These are phyloP conservation scores for Ochropleura leucogaster DNA, from an alignment of 2,888 invertebrate genomes.

Conservation along the genomic window DNA sequence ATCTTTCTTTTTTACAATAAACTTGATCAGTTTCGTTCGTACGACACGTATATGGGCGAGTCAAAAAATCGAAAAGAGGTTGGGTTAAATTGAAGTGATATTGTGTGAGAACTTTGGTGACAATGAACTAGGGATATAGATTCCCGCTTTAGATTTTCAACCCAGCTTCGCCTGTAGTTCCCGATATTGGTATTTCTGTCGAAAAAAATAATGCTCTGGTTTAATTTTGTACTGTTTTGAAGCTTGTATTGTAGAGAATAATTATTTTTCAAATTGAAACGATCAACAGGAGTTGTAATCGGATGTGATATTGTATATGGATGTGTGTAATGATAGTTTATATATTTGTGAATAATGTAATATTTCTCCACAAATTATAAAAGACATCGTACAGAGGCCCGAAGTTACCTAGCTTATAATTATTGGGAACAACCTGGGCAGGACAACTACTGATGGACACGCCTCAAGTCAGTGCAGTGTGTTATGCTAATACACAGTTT, in stretches of 20 bases:
- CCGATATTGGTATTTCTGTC: constrained; percentile 6
- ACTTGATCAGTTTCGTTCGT: constrained; percentile 12
- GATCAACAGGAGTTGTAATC: constrained; percentile 57
- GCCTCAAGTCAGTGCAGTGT: constrained; percentile 67
- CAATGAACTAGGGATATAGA: constrained; percentile 20
- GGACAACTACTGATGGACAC: constrained; percentile 52
- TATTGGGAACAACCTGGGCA: constrained; percentile 58
- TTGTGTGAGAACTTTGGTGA: constrained; percentile 29
- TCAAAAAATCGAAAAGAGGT: constrained; percentile 6
- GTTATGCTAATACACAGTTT: constrained; percentile 66
- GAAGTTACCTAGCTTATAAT: constrained; percentile 56
- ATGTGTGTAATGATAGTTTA: constrained; percentile 60
- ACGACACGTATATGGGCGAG: not conserved
- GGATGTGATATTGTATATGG: constrained; percentile 68
- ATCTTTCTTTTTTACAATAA: constrained; percentile 13
- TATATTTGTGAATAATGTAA: constrained; percentile 65
- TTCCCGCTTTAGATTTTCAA: constrained; percentile 7
- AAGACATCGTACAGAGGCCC: constrained; percentile 51
- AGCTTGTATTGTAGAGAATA: constrained; percentile 30
- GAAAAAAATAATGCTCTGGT: constrained; percentile 12
- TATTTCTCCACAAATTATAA: constrained; percentile 58
- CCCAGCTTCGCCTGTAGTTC: constrained; percentile 26
- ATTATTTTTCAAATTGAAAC: constrained; percentile 42
- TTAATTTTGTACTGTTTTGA: constrained; percentile 40
- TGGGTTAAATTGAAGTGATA: constrained; percentile 18